Conservation (phyloP, 2,888 invertebrate genomes). For the Bimastos eiseni region DNA sequence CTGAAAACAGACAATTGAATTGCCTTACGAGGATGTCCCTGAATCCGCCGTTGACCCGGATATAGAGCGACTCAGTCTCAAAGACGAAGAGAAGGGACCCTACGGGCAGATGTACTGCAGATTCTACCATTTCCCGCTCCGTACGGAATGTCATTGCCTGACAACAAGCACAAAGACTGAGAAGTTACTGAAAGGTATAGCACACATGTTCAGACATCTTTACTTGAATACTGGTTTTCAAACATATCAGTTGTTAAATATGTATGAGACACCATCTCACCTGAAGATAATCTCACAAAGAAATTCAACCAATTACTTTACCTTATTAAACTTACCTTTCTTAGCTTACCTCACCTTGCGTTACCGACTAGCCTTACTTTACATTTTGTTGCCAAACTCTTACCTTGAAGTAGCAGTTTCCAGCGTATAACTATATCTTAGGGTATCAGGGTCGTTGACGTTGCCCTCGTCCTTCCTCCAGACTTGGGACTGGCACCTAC, state of each 20-base stretch:
- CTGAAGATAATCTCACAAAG: neutral
- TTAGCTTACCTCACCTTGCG: neutral
- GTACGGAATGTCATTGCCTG: conserved; percentile 34
- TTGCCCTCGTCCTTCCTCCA: no score
- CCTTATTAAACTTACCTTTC: neutral
- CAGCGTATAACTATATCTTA: no score
- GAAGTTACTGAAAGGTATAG: no score
- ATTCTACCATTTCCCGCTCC: conserved; percentile 22
- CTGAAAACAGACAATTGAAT: neutral
- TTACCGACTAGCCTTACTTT: neutral
- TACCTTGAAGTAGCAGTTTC: neutral
- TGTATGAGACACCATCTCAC: neutral
- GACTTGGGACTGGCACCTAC: no score
- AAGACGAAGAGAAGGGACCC: conserved; percentile 26
- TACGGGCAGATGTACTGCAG: neutral
- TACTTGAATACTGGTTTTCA: neutral
- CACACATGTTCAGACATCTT: no score
- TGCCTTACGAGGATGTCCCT: conserved; percentile 33
- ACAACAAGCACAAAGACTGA: neutral
- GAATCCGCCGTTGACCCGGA: conserved; percentile 29
- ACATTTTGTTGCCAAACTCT: neutral
- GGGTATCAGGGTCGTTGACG: no score
- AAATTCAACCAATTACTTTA: neutral
- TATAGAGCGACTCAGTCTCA: conserved; percentile 25
- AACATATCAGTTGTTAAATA: neutral